Evolutionary conservation across 37 sponge, comb jelly and placozoan species (phyloP).

Genomic region (Aphrocallistes beatrix): DNA sequence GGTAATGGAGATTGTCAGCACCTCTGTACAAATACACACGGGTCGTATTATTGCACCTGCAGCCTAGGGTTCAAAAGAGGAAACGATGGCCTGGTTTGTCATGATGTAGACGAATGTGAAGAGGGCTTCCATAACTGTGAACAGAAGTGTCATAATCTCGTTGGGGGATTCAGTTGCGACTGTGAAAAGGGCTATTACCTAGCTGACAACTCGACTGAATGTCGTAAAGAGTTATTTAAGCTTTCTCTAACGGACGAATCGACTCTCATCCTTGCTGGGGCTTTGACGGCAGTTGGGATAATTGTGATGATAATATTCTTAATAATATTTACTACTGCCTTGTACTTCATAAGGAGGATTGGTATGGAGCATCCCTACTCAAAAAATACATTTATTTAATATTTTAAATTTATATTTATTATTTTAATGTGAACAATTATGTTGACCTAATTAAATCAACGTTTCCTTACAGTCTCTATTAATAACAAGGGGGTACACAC

Average conservation of each 20-base stretch:
- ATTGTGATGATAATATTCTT: background rate
- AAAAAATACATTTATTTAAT: too few relatives aligned
- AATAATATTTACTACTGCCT: too few relatives aligned
- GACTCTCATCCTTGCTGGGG: background rate
- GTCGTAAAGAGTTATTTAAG: background rate
- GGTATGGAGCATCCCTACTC: too few relatives aligned
- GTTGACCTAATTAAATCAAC: too few relatives aligned
- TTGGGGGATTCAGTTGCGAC: constrained; percentile 12
- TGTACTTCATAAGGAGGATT: too few relatives aligned
- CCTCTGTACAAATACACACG: background rate
- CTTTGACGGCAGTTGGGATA: background rate
- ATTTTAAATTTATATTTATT: too few relatives aligned
- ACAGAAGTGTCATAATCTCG: background rate
- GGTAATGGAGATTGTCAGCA: background rate
- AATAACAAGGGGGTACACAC: too few relatives aligned
- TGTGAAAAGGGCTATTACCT: background rate
- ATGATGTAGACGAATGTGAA: constrained; percentile 25
- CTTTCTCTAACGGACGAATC: background rate
- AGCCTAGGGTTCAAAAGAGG: background rate
- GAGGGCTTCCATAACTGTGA: constrained; percentile 22
- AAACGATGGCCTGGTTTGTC: background rate
- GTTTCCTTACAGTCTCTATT: too few relatives aligned
- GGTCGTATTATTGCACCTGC: background rate
- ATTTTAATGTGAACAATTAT: too few relatives aligned
- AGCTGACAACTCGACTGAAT: background rate